Evolutionary conservation across 2,888 invertebrate genomes (phyloP).

Genomic region (Itoplectis maculator): DNA sequence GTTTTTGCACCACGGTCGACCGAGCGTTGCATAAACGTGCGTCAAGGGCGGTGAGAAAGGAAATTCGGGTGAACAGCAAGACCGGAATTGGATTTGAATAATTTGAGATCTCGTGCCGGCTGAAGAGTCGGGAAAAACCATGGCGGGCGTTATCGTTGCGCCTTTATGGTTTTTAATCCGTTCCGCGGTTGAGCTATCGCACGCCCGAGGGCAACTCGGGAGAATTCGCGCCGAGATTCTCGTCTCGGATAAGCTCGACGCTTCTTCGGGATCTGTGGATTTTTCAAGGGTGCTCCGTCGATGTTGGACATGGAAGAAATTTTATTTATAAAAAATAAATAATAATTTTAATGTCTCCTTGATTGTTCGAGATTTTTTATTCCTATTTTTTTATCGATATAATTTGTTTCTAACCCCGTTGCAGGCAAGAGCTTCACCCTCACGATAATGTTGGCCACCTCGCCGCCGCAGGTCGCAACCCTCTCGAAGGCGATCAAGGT

Average conservation of each 20-base stretch:
- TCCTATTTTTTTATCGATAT: neutral
- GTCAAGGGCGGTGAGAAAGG: slow-evolving; percentile 31
- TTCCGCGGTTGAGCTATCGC: slow-evolving; percentile 77
- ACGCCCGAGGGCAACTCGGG: slow-evolving; percentile 64
- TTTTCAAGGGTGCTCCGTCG: too few relatives aligned
- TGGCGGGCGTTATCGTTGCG: slow-evolving; percentile 72
- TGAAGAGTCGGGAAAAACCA: too few relatives aligned
- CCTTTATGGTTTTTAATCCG: slow-evolving; percentile 81
- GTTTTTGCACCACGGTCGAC: too few relatives aligned
- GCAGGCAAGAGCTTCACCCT: slow-evolving; percentile 84
- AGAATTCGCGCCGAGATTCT: slow-evolving; percentile 19
- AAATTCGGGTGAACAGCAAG: slow-evolving; percentile 51
- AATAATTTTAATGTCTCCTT: too few relatives aligned
- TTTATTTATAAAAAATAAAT: too few relatives aligned
- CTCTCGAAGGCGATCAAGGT: slow-evolving; percentile 82
- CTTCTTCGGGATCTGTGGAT: neutral
- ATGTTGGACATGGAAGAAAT: too few relatives aligned
- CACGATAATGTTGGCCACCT: slow-evolving; percentile 84
- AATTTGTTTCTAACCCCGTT: slow-evolving; percentile 51
- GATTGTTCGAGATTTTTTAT: too few relatives aligned
- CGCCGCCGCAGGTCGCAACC: slow-evolving; percentile 82
- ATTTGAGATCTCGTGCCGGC: slow-evolving; percentile 75
- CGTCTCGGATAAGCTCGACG: neutral
- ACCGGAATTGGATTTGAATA: slow-evolving; percentile 81
- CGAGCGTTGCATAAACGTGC: slow-evolving; percentile 32